A percentile compares a stretch with the other conserved stretches of the same genome.
Conservation (phyloP, 2,113 vertebrate genomes). For the Podarcis cretensis region DNA sequence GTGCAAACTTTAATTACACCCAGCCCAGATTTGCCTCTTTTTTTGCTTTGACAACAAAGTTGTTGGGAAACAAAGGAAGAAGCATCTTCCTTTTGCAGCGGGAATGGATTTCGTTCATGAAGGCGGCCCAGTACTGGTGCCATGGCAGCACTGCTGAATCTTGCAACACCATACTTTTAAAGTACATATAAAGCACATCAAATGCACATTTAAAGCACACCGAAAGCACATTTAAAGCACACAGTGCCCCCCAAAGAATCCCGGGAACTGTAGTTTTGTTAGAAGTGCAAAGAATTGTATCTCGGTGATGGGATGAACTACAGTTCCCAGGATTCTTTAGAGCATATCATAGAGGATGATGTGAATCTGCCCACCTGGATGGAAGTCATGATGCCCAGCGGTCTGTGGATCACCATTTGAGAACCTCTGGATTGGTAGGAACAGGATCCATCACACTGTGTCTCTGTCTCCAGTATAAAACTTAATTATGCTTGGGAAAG, state of each 20-base stretch:
- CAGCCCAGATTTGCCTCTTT: not conserved
- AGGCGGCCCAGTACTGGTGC: not conserved
- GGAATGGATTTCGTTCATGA: not conserved
- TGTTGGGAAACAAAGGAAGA: not conserved
- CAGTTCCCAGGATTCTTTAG: too few relatives aligned
- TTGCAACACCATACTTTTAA: not conserved
- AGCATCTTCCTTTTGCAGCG: not conserved
- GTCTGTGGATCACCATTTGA: not conserved
- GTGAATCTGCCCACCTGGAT: not conserved
- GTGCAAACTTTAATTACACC: conserved; percentile 64
- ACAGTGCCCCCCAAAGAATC: too few relatives aligned
- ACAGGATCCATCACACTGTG: too few relatives aligned
- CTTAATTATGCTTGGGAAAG: not conserved
- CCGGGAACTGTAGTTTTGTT: too few relatives aligned
- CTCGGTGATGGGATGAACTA: too few relatives aligned
- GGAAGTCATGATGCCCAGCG: not conserved
- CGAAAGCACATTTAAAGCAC: too few relatives aligned
- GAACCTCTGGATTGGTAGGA: not conserved
- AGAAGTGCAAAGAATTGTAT: too few relatives aligned
- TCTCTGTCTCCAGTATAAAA: not conserved
- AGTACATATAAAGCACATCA: too few relatives aligned
- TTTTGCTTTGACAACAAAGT: conserved; percentile 30
- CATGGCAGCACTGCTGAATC: fast-evolving
- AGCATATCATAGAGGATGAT: too few relatives aligned
- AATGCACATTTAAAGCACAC: too few relatives aligned